Percentiles rank a stretch among this genome's conserved stretches.
Conservation (phyloP, 1,140 invertebrate species). For the Pararge aegeria region DNA sequence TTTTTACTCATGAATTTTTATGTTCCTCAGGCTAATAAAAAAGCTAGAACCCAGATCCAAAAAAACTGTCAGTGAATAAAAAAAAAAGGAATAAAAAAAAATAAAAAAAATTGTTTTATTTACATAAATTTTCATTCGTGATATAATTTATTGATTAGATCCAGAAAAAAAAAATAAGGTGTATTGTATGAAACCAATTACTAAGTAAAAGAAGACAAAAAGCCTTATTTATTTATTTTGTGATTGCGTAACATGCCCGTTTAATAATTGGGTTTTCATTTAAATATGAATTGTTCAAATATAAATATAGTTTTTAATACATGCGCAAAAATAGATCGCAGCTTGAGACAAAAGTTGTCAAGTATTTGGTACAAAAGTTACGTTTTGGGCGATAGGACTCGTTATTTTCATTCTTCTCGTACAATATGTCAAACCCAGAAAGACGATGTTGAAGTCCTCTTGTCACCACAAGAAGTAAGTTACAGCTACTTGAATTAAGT, state of each 20-base stretch:
- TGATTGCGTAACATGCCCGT: conserved; percentile 64
- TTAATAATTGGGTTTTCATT: conserved; percentile 32
- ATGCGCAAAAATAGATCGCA: conserved; percentile 51
- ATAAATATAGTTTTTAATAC: conserved; percentile 48
- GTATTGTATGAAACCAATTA: neutral
- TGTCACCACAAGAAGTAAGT: conserved; percentile 67
- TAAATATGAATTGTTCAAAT: conserved; percentile 66
- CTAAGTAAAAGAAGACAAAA: neutral
- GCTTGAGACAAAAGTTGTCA: conserved; percentile 38
- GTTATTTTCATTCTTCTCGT: conserved; percentile 39
- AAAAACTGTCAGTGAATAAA: no score
- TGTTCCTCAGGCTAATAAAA: no score
- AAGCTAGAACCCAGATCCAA: no score
- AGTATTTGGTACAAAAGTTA: conserved; percentile 35
- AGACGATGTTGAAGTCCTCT: conserved; percentile 49
- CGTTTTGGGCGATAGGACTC: conserved; percentile 24
- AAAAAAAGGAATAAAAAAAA: no score
- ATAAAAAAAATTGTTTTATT: no score
- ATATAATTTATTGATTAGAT: no score
- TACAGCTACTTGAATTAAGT: neutral
- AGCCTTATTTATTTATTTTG: conserved; percentile 7
- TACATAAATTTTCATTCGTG: no score
- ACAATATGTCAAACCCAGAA: conserved; percentile 40
- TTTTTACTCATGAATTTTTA: no score
- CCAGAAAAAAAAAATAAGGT: no score